phyloP scores from a whole-genome alignment of 2,797 vertebrate species.

The Crax fasciolata region DNA sequence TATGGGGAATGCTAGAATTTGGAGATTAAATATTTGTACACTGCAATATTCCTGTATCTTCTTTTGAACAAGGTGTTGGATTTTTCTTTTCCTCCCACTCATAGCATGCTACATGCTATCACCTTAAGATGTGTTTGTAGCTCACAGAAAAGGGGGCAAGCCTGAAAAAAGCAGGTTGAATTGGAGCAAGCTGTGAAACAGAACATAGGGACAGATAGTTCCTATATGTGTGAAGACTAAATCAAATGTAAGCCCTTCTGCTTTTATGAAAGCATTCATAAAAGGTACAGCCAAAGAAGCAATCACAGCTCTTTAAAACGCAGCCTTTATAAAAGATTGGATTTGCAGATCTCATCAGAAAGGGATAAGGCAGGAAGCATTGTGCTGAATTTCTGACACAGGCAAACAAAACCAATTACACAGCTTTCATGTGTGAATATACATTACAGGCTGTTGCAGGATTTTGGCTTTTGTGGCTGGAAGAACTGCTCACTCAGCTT shows the following conservation, averaged over 20 bases:
- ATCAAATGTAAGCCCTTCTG: not conserved
- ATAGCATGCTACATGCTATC: not conserved
- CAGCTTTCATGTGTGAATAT: not conserved
- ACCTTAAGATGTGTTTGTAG: not conserved
- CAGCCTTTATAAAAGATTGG: not conserved
- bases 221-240: fast-evolving
- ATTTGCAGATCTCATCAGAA: not conserved
- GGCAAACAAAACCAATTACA: not conserved
- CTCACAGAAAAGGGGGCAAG: not conserved
- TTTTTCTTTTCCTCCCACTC: not conserved
- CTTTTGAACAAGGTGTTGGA: not conserved
- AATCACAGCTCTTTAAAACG: not conserved
- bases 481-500: slow-evolving; percentile 48
- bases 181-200: not conserved
- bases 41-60: not conserved
- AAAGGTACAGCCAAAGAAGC: not conserved
- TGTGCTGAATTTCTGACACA: not conserved
- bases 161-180: not conserved
- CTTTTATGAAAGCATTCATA: not conserved
- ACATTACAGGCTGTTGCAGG: not conserved
- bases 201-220: not conserved
- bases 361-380: not conserved
- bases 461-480: slow-evolving; percentile 7
- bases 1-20: not conserved
- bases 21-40: not conserved